These are phyloP conservation scores for Drosophila asahinai DNA, from an alignment of 1,140 invertebrate species.

Conservation along the genomic window DNA sequence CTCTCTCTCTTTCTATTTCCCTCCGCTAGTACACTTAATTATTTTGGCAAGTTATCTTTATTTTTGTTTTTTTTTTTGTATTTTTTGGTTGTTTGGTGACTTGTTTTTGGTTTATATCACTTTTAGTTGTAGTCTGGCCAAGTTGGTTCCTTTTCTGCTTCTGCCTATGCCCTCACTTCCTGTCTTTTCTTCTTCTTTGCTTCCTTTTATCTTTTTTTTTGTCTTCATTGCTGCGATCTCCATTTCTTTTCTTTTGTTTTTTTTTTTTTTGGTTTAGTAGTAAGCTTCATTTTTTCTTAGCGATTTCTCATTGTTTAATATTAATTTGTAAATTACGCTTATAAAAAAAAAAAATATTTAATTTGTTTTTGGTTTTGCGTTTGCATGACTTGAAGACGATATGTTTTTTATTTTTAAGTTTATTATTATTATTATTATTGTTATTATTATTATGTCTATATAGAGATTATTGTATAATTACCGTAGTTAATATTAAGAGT, in stretches of 20 bases:
- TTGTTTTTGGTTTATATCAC: constrained; percentile 70
- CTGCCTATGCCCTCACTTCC: constrained; percentile 3
- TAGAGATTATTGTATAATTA: constrained; percentile 56
- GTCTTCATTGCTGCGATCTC: constrained; percentile 1
- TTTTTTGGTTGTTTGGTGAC: constrained; percentile 38
- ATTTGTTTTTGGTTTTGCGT: constrained; percentile 20
- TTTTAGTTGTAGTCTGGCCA: constrained; percentile 65
- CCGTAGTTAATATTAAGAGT: constrained; percentile 58
- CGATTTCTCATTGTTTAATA: constrained; percentile 53
- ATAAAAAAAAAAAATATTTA: constrained; percentile 72
- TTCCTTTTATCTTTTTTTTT: constrained; percentile 6
- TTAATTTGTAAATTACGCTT: constrained; percentile 67
- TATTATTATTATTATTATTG: constrained; percentile 7
- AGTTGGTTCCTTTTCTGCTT: constrained; percentile 38
- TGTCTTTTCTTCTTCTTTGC: background rate
- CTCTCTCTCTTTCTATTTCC: constrained; percentile 13
- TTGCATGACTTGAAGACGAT: constrained; percentile 81
- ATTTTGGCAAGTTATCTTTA: constrained; percentile 73
- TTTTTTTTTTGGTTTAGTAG: constrained; percentile 44
- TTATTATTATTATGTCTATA: constrained; percentile 55
- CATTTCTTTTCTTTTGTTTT: background rate
- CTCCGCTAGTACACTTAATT: constrained; percentile 64
- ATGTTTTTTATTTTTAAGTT: constrained; percentile 64
- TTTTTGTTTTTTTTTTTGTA: constrained; percentile 34
- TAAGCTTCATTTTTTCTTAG: constrained; percentile 62